Evolutionary conservation across 2,113 vertebrate species (phyloP).

Genomic region (Falco punctatus): DNA sequence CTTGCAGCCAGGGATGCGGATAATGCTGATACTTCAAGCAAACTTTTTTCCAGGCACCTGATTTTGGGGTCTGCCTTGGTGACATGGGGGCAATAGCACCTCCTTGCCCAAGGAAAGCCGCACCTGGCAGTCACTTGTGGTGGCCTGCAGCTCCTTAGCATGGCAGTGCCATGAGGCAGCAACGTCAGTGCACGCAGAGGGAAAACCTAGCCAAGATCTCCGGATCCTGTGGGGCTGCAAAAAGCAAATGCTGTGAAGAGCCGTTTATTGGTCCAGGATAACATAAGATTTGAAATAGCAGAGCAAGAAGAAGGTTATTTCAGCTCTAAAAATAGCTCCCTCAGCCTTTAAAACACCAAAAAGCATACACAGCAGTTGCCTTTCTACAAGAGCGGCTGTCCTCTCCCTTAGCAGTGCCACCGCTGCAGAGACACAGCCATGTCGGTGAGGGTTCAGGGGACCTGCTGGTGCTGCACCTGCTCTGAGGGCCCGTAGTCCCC

Average conservation of each 20-base stretch:
- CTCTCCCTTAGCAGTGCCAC: neutral
- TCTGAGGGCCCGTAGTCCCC: neutral
- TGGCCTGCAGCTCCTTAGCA: neutral
- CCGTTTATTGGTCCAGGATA: neutral
- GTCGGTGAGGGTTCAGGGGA: neutral
- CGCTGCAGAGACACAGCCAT: neutral
- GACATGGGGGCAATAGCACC: neutral
- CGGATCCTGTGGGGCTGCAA: neutral
- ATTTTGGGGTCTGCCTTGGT: neutral
- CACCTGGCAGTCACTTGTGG: neutral
- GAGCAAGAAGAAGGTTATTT: neutral
- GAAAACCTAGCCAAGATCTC: neutral
- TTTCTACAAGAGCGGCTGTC: neutral
- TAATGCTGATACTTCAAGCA: neutral
- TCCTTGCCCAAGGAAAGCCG: neutral
- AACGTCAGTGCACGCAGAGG: rapidly evolving
- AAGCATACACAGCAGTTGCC: neutral
- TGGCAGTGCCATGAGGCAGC: neutral
- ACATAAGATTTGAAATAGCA: neutral
- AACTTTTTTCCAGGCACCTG: neutral
- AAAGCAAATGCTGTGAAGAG: neutral
- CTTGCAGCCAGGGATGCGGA: neutral
- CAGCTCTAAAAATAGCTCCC: neutral
- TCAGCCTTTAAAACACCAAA: neutral
- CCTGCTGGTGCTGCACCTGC: neutral